A percentile compares a stretch with the other conserved stretches of the same genome.
These are phyloP conservation scores for Aphrocallistes beatrix DNA, from an alignment of 37 sponge, comb jelly and placozoan species.

Conservation along the genomic window DNA sequence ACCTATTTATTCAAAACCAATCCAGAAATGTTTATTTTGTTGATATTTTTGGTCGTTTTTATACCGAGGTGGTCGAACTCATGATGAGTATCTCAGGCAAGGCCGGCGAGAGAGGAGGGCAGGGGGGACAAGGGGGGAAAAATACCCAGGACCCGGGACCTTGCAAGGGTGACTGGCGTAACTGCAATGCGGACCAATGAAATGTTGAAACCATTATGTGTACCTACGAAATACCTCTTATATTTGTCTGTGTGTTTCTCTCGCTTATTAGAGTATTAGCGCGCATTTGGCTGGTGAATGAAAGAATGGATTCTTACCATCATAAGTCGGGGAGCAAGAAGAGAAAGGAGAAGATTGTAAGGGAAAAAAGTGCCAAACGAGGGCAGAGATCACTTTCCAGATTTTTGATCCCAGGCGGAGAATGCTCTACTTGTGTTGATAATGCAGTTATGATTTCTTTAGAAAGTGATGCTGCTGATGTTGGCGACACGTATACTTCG, in stretches of 20 bases:
- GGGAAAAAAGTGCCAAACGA: conserved; percentile 17
- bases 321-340: conserved; percentile 19
- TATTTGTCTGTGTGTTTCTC: neutral
- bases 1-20: no score
- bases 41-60: neutral
- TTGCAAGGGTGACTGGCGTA: neutral
- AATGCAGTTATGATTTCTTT: conserved; percentile 2
- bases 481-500: neutral
- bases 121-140: neutral
- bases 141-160: neutral
- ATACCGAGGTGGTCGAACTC: neutral
- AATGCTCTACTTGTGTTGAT: neutral
- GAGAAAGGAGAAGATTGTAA: neutral
- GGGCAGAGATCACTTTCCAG: neutral
- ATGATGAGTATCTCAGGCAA: neutral
- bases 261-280: neutral
- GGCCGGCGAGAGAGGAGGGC: neutral
- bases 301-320: conserved; percentile 11
- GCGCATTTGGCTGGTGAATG: neutral
- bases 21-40: neutral
- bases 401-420: conserved; percentile 1
- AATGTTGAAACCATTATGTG: neutral
- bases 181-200: neutral
- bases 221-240: conserved; percentile 1
- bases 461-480: neutral